Base-by-base conservation (phyloP, 2,113 vertebrate genomes). In the Urocitellus parryii region DNA sequence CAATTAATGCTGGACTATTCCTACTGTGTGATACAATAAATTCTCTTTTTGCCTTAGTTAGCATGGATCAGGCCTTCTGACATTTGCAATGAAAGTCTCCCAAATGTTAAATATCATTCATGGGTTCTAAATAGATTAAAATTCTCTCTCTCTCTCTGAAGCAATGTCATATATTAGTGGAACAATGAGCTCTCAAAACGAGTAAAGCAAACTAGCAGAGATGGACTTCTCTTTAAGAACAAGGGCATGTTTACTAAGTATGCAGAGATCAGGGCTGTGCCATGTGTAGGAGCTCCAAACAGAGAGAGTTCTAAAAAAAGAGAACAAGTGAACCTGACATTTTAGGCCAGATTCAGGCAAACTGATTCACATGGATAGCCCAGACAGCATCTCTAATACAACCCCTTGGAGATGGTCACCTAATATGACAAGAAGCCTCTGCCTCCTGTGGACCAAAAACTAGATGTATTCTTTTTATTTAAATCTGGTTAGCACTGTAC, bases 71-170 rank as follows among this genome's bases (percentile, higher is more conserved):
- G 22, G 25, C 20, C 90, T 91, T 93, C 73, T 58, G 37, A 88
- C 9, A 37, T 8, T 68, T 79, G 42, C 27, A 63, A 58, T 79
- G 48, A 92, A 65, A 89, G 79, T 42, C 53, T 76, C 22, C 70
- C 77, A 96, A 96, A 91, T 73, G 13, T 61, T 91, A 95, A 93
- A 42, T 51, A 53, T 58, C 72, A 88, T 29, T 42, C 67, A 74
- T 76, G 88, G 83, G 34, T 78, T 96, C 34, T 45, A 90, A 93
- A 68, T 25, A 22, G 24, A 61, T 48, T 83, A 88, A 93, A 37
- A 88, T 24, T 22, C 56, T 58, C 56, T 61, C 58, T 61, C 58
- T 63, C 61, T 25, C 61, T 58, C 6, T 76, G 73, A 86, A 94
- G n/a, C n/a, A 70, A 79, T 79, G n/a, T 61, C 45, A 89, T 45